phyloP scores from a whole-genome alignment of 2,888 invertebrate species.

The Ditula angustiorana region DNA sequence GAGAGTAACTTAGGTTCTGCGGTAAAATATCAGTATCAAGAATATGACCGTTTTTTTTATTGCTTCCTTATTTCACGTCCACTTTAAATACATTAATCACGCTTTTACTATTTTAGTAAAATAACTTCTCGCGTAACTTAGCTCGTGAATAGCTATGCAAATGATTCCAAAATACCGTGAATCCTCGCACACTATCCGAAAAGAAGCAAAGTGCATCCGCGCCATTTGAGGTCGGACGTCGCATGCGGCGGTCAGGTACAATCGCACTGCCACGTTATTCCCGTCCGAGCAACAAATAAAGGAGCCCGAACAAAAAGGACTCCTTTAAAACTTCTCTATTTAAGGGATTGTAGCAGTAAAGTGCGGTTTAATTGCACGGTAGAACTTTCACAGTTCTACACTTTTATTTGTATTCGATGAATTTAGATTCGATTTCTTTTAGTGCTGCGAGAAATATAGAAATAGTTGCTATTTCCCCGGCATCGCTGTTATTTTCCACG shows the following conservation, averaged over 20 bases:
- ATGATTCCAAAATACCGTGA: constrained; percentile 38
- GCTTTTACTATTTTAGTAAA: background rate
- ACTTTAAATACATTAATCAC: background rate
- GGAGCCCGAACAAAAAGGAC: constrained; percentile 67
- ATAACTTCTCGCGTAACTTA: constrained; percentile 2
- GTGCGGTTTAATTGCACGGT: constrained; percentile 81
- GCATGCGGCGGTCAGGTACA: constrained; percentile 24
- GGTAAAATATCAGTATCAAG: too few species aligned
- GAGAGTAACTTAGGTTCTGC: background rate
- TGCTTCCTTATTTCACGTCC: background rate
- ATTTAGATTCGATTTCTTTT: constrained; percentile 72
- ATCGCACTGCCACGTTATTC: constrained; percentile 59
- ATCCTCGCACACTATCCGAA: constrained; percentile 29
- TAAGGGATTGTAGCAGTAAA: constrained; percentile 79
- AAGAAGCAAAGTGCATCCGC: constrained; percentile 34
- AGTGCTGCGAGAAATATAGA: constrained; percentile 51
- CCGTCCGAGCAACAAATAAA: constrained; percentile 39
- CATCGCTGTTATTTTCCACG: constrained; percentile 49
- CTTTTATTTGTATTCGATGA: constrained; percentile 75
- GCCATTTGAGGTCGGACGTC: constrained; percentile 37
- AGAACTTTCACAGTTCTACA: constrained; percentile 68
- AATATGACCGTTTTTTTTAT: too few species aligned
- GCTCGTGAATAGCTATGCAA: constrained; percentile 29
- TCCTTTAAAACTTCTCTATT: constrained; percentile 80
- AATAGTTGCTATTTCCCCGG: constrained; percentile 58